Base-by-base conservation (phyloP, 2,888 invertebrate genomes). In the Agrochola circellaris region DNA sequence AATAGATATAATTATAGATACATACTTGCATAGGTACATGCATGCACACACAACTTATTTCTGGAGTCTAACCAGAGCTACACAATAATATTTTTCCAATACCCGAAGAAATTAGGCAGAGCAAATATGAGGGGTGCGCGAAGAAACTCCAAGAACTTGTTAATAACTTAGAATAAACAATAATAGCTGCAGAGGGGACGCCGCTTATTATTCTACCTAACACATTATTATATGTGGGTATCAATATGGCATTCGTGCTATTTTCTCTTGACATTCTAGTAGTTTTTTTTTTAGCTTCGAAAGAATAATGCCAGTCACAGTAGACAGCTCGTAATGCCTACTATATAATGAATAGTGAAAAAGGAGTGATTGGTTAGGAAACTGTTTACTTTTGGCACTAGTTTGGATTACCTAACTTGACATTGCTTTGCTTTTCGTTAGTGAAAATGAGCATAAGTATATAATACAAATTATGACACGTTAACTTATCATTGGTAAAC, bases 101-200 rank as follows among this genome's bases (percentile, higher is more conserved):
- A 84, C 89, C 90, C 87, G 75, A 90, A 92, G 93, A 93, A 93
- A 94, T 94, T 93, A 93, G 92, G 91, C 90, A 87, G 92, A 92
- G 90, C 92, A 94, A 93, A 93, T 92, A 93, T 91, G 90, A 89
- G 90, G 93, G 92, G 92, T 80, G 90, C 79, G 70, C 84, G 87
- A 77, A 87, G 88, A 87, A 90, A 89, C 88, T 91, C 83, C 73
- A 81, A 84, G 83, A 93, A 93, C 89, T 92, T 91, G 87, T 87
- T 91, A 84, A 89, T 89, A 90, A 89, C 92, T 90, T 77, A 93
- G 91, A 91, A 67, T 89, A 93, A 89, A 87, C 81, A 86, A 82
- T 87, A 85, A 85, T 81, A 84, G 67, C 73, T 67, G 77, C 70
- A 84, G 87, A 87, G 1, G 75, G n/a, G 83, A 61, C 51, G 42